Evolutionary conservation across 2,888 invertebrate genomes (phyloP).

Genomic region (Troides oblongomaculatus): DNA sequence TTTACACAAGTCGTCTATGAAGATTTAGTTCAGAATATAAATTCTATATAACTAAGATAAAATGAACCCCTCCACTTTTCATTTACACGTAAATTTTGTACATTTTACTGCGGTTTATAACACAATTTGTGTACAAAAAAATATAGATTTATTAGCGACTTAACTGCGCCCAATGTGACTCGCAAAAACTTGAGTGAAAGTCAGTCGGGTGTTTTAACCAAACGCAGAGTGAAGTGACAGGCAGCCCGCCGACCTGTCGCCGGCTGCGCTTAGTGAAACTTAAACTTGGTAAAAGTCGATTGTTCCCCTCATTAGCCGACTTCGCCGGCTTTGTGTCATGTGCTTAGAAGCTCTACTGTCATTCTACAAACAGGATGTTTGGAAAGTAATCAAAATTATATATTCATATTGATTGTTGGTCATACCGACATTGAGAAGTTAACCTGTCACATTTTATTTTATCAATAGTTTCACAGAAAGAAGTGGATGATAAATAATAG

Average conservation of each 20-base stretch:
- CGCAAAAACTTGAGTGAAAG: constrained; percentile 48
- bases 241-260: constrained; percentile 38
- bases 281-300: constrained; percentile 42
- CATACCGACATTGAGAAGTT: too few species aligned
- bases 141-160: constrained; percentile 4
- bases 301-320: constrained; percentile 33
- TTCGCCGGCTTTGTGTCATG: constrained; percentile 8
- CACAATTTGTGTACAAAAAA: constrained; percentile 10
- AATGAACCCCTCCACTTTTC: too few species aligned
- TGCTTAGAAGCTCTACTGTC: constrained; percentile 8
- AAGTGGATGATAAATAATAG: neutral
- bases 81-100: too few species aligned
- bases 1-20: too few species aligned
- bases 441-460: neutral
- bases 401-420: too few species aligned
- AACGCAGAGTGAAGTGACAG: constrained; percentile 48
- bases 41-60: too few species aligned
- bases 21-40: too few species aligned
- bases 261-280: constrained; percentile 43
- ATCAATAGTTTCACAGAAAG: neutral
- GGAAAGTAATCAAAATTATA: too few species aligned
- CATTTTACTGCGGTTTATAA: neutral
- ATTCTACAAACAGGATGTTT: neutral
- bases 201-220: constrained; percentile 44
- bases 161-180: constrained; percentile 29